These are phyloP conservation scores for Neosalanx taihuensis DNA, from an alignment of 2,797 vertebrate genomes.

Conservation along the genomic window DNA sequence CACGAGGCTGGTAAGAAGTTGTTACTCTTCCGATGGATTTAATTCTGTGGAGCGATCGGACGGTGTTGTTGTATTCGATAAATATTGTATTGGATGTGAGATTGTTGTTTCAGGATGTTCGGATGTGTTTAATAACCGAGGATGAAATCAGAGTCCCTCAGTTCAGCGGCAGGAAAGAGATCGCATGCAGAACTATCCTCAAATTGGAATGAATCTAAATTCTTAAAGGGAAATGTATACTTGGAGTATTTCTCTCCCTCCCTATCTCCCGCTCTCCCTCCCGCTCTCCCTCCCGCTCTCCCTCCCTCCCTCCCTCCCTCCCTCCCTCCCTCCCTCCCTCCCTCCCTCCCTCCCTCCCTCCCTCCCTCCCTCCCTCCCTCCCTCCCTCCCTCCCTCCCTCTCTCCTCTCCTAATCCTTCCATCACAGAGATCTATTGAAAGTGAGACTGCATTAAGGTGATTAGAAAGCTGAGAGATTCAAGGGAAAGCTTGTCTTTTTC, in stretches of 20 bases:
- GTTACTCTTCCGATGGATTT: neutral
- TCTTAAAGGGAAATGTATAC: neutral
- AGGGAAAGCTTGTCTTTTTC: constrained; percentile 19
- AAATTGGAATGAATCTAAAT: neutral
- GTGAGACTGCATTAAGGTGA: constrained; percentile 50
- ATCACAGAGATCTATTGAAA: constrained; percentile 46
- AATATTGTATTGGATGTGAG: neutral
- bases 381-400: constrained; percentile 19
- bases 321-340: constrained; percentile 16
- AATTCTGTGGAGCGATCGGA: constrained; percentile 12
- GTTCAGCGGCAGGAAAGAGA: neutral
- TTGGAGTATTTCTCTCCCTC: neutral
- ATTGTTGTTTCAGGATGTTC: neutral
- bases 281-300: constrained; percentile 20
- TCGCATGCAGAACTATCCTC: no score
- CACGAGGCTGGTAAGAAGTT: constrained; percentile 6
- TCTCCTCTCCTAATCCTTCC: constrained; percentile 39
- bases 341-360: constrained; percentile 8
- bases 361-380: constrained; percentile 5
- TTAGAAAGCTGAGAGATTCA: constrained; percentile 32
- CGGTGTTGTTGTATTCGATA: no score
- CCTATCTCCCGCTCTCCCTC: neutral
- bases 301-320: constrained; percentile 14
- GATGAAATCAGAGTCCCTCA: neutral
- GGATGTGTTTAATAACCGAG: neutral